These are phyloP conservation scores for Spea hammondii DNA, from an alignment of 2,797 vertebrate species.

Conservation along the genomic window DNA sequence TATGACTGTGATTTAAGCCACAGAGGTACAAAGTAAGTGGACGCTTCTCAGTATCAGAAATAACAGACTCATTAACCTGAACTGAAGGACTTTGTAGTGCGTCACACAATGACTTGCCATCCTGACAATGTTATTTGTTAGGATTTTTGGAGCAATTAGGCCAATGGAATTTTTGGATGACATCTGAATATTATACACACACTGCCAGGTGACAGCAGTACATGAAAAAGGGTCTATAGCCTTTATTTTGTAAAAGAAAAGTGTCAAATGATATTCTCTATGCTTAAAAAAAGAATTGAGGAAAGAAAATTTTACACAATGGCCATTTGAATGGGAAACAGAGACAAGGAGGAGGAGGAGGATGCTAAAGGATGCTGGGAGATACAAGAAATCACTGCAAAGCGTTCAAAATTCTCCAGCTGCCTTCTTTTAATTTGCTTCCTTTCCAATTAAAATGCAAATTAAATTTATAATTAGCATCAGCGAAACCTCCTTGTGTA, in stretches of 20 bases:
- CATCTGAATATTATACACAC: not conserved
- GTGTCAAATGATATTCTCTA: slow-evolving; percentile 59
- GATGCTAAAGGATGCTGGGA: slow-evolving; percentile 68
- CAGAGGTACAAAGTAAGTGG: not conserved
- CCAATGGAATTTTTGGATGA: not conserved
- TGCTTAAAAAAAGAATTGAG: slow-evolving; percentile 52
- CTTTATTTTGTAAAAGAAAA: slow-evolving; percentile 47
- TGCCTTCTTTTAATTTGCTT: slow-evolving; percentile 99
- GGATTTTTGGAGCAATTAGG: slow-evolving; percentile 8
- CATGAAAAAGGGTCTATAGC: not conserved
- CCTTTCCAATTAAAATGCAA: slow-evolving; percentile 99
- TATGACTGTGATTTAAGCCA: not conserved
- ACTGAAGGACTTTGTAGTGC: not conserved
- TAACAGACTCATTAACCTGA: slow-evolving; percentile 12
- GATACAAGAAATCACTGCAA: slow-evolving; percentile 79
- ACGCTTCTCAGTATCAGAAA: not conserved
- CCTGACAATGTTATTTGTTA: not conserved
- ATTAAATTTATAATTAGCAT: slow-evolving; percentile 99
- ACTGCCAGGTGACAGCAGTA: not conserved
- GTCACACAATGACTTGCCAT: not conserved
- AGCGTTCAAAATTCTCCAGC: slow-evolving; percentile 99
- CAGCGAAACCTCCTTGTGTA: slow-evolving; percentile 95
- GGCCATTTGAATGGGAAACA: slow-evolving; percentile 72
- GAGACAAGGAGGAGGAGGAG: slow-evolving; percentile 60
- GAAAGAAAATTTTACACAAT: slow-evolving; percentile 62